Evolutionary conservation across 2,113 vertebrate species (phyloP), one percentile per base, ranked within the genome.

Genomic region (Heliornis fulica): DNA sequence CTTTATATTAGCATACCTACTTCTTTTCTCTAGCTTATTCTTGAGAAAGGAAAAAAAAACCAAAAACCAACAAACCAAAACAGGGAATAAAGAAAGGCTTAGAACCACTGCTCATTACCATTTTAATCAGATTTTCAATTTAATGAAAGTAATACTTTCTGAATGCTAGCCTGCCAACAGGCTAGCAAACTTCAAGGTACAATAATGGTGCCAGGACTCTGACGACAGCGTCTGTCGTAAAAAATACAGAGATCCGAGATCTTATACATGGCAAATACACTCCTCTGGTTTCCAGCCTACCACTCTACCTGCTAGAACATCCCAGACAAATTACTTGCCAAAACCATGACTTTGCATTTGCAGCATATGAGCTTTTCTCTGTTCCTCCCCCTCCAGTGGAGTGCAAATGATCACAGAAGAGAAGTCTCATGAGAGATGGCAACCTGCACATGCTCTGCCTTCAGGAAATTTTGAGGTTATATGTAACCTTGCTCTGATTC

Each of bases 1-100:
- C n/a, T n/a, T n/a, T n/a, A n/a, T n/a, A n/a, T n/a, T n/a, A n/a
- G 91, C 94, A 93, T 82, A 98, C 76, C 87, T 93, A 74, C 56
- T 86, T 69, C 91, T 92, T 94, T 97, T 94, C 78, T 83, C 70
- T 96, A 91, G 95, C 90, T 50, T 95, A 43, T 80, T 96, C 79
- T 97, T 78, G 13, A 13, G 22, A 83, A 83, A 68, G 29, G 15
- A 31, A 48, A 29, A 38, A 70, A 57, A 83, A 69, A 66, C n/a
- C 50, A 50, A 50, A n/a, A n/a, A n/a, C n/a, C n/a, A n/a, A 13
- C 48, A 46, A 46, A 22, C 46, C 21, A 83, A 84, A 43, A 18
- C 48, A 94, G 78, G 88, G 92, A 95, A 93, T 65, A 57, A 91
- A 93, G 77, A 96, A 51, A 83, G 65, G 41, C 48, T 90, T 87